Conservation (phyloP, 1,140 invertebrate genomes). For the Aphelenchoides besseyi region DNA sequence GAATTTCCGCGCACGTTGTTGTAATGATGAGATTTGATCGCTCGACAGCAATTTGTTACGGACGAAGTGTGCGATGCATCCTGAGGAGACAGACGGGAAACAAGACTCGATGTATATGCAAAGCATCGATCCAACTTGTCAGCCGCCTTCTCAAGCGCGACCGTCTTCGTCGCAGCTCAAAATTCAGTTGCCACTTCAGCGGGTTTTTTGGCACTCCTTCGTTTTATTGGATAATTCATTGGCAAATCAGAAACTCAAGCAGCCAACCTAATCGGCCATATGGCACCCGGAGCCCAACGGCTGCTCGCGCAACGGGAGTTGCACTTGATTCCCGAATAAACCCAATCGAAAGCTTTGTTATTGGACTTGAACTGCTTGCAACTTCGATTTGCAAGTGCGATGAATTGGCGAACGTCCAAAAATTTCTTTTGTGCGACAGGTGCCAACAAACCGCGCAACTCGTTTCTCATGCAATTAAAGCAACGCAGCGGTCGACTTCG, state of each 20-base stretch:
- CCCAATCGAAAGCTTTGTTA: too few relatives aligned
- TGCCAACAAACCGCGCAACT: background rate
- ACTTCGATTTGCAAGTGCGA: background rate
- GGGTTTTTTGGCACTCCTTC: background rate
- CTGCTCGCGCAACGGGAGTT: background rate
- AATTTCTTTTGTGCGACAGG: background rate
- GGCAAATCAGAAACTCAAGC: background rate
- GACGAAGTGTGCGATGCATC: background rate
- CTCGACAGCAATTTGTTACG: background rate
- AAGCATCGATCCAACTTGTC: background rate
- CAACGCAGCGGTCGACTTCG: too few relatives aligned
- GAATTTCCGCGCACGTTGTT: background rate
- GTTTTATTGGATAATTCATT: conserved; percentile 4
- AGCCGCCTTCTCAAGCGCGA: background rate
- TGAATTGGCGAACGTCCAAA: background rate
- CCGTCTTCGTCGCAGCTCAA: background rate
- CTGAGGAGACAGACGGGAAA: background rate
- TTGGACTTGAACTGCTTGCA: background rate
- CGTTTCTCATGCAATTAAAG: conserved; percentile 3
- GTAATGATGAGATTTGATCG: too few relatives aligned
- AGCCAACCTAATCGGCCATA: background rate
- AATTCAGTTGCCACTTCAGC: background rate
- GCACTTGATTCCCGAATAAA: background rate
- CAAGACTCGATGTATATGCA: background rate
- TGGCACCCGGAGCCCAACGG: background rate